Evolutionary conservation across 2,113 vertebrate genomes (phyloP).

Genomic region (Bufo gargarizans): DNA sequence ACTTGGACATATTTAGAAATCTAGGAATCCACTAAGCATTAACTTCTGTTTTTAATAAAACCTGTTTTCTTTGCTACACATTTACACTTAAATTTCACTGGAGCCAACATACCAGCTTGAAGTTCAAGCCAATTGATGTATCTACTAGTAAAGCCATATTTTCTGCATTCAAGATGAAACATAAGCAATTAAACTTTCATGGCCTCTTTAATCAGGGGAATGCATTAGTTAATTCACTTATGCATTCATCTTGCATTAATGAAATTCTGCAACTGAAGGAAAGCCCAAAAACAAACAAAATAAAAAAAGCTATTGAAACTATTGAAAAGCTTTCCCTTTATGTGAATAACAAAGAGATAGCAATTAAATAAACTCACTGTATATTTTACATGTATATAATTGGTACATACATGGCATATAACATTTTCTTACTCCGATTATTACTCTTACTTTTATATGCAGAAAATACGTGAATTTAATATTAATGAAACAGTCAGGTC

Average conservation of each 20-base stretch:
- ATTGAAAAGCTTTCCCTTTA: not conserved
- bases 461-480: too few species aligned
- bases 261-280: not conserved
- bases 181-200: constrained; percentile 7
- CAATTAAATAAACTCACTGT: too few species aligned
- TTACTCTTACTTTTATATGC: too few species aligned
- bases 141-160: not conserved
- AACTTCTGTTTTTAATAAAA: not conserved
- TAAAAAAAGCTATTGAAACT: too few species aligned
- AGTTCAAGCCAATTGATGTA: not conserved
- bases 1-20: not conserved
- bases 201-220: constrained; percentile 6
- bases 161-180: constrained; percentile 2
- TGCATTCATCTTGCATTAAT: not conserved
- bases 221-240: not conserved
- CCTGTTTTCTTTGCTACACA: not conserved
- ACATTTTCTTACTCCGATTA: too few species aligned
- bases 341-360: not conserved
- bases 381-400: not conserved
- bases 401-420: not conserved
- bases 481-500: too few species aligned
- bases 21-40: not conserved
- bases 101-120: not conserved
- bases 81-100: not conserved
- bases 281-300: not conserved